Evolutionary conservation across 92 coral and sea anemone species (phyloP).

Genomic region (Zoanthus solanderi): DNA sequence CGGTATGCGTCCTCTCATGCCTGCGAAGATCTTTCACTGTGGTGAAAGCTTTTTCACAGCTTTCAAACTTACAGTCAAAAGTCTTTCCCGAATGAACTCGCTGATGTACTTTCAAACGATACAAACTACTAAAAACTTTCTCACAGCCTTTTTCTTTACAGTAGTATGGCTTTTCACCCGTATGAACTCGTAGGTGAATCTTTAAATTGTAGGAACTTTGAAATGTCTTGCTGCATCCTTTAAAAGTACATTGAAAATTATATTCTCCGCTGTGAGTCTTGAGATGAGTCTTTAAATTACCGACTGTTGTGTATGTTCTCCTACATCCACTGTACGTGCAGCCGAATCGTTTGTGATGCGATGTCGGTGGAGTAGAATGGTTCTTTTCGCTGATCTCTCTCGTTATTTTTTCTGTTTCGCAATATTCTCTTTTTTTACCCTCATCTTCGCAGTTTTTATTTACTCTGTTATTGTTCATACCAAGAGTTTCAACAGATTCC

Average conservation of each 20-base stretch:
- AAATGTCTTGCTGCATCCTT: slow-evolving; percentile 45
- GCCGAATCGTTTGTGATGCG: slow-evolving; percentile 39
- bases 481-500: slow-evolving; percentile 12
- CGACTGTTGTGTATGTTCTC: slow-evolving; percentile 52
- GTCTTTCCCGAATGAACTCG: slow-evolving; percentile 52
- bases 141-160: slow-evolving; percentile 54
- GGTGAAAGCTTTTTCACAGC: slow-evolving; percentile 53
- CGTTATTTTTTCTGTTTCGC: not conserved
- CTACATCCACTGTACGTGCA: slow-evolving; percentile 58
- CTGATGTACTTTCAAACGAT: slow-evolving; percentile 55
- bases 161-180: slow-evolving; percentile 50
- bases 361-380: not conserved
- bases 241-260: slow-evolving; percentile 47
- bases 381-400: not conserved
- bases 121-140: slow-evolving; percentile 42
- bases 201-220: slow-evolving; percentile 58
- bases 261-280: slow-evolving; percentile 56
- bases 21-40: slow-evolving; percentile 57
- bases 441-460: not conserved
- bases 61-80: slow-evolving; percentile 46
- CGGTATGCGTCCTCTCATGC: slow-evolving; percentile 48
- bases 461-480: not conserved
- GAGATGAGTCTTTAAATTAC: slow-evolving; percentile 56
- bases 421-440: not conserved
- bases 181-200: slow-evolving; percentile 58